Evolutionary conservation across 1,140 invertebrate genomes (phyloP), one percentile per base, ranked within the genome.

Genomic region (Heliconius nattereri): DNA sequence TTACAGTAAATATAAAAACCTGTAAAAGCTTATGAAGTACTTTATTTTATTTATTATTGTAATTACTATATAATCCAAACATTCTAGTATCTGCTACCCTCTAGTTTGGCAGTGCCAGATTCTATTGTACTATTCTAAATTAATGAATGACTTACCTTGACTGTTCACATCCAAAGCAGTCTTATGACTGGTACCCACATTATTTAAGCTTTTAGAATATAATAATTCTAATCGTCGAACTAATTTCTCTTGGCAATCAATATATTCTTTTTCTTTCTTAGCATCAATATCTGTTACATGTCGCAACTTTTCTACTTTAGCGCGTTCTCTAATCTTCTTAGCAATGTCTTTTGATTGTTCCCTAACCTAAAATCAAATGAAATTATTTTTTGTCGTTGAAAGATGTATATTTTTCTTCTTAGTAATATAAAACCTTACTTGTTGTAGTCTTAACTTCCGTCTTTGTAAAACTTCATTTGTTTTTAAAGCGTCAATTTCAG

Each of bases 271-370:
- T 84, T 91, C 88, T 85, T 92, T 92, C 52, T 86, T 89, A 20
- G 81, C 80, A 45, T 93, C 89, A 74, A 92, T 66, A 45, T 88
- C 84, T 79, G 82, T 78, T 35, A 88, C 80, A 77, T 93, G 87
- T 72, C 85, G 84, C 75, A 91, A 87, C 79, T 91, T 92, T 85
- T 94, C 93, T 81, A 86, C 83, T 85, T 92, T 93, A 71, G 93
- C 90, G 49, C 91, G 90, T 82, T 93, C 88, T 84, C 94, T 85
- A 81, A 95, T 91, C 89, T 92, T 91, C 82, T 94, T 94, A 23
- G 94, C 94, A 52, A 95, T 94, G 70, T 94, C 93, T 88, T 94
- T 94, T 80, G 94, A 95, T 83, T 95, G 94, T 89, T 95, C 94
- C 75, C 94, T 89, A 80, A 95, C 94, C 94, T 94, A 90, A 82